phyloP scores from a whole-genome alignment of 2,888 invertebrate genomes.

The Imbricaverruca yamaguchii region DNA sequence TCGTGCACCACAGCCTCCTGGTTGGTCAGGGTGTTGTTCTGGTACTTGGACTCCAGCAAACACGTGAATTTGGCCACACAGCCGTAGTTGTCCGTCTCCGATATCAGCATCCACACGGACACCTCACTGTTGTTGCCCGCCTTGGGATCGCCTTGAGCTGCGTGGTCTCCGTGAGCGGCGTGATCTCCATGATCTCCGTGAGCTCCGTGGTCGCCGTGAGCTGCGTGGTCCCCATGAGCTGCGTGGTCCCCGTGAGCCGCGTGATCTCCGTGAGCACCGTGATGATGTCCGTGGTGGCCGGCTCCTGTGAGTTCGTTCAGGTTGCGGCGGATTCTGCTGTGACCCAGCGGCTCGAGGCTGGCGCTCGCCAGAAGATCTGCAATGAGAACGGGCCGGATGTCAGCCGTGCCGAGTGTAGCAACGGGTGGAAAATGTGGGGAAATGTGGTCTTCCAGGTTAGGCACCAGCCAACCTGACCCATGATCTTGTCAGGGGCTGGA shows the following conservation, averaged over 20 bases:
- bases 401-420: too few species aligned
- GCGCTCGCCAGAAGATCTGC: too few species aligned
- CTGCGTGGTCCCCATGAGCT: slow-evolving; percentile 2
- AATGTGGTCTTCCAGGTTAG: too few species aligned
- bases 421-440: too few species aligned
- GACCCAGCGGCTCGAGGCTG: too few species aligned
- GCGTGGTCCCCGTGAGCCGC: neutral
- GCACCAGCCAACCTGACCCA: too few species aligned
- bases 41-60: slow-evolving; percentile 9
- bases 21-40: neutral
- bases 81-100: slow-evolving; percentile 18
- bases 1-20: neutral
- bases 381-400: too few species aligned
- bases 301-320: too few species aligned
- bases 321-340: too few species aligned
- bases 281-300: neutral
- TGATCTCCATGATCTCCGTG: neutral
- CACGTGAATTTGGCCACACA: slow-evolving; percentile 20
- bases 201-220: neutral
- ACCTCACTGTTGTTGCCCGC: neutral
- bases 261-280: neutral
- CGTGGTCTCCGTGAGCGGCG: slow-evolving; percentile 2
- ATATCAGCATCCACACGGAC: slow-evolving; percentile 4
- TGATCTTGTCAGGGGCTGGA: too few species aligned
- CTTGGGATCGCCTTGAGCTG: neutral